A percentile compares a stretch with the other conserved stretches of the same genome.
These are phyloP conservation scores for Andrena camellia DNA, from an alignment of 2,888 invertebrate species.

Conservation along the genomic window DNA sequence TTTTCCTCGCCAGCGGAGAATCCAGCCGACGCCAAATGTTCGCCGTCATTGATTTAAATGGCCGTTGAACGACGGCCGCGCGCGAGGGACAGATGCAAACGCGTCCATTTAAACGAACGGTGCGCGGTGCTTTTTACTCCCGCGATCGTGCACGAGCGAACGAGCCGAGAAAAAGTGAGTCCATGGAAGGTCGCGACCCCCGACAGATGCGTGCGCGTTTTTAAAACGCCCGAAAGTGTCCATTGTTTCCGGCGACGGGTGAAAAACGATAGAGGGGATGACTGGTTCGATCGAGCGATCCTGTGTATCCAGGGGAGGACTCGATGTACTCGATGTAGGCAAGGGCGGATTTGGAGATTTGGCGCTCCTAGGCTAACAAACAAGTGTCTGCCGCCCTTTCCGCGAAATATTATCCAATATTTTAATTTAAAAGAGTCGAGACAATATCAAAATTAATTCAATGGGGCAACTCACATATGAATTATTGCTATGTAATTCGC, in stretches of 20 bases:
- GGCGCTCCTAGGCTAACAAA: no score
- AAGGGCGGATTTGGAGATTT: no score
- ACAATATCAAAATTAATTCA: no score
- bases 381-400: no score
- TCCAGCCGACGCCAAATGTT: slow-evolving; percentile 11
- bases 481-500: no score
- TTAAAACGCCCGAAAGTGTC: slow-evolving; percentile 44
- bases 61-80: not conserved
- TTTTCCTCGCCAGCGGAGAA: not conserved
- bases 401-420: no score
- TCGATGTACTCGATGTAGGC: not conserved
- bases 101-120: slow-evolving; percentile 62
- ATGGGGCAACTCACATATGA: no score
- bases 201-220: slow-evolving; percentile 47
- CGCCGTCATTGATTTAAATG: slow-evolving; percentile 38
- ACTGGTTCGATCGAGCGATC: slow-evolving; percentile 12
- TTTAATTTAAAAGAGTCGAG: no score
- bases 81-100: slow-evolving; percentile 32
- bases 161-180: slow-evolving; percentile 30
- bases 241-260: slow-evolving; percentile 30
- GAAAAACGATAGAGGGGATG: slow-evolving; percentile 7
- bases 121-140: slow-evolving; percentile 8
- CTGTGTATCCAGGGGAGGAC: not conserved
- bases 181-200: slow-evolving; percentile 8
- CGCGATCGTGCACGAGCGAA: slow-evolving; percentile 13